Evolutionary conservation across 2,797 vertebrate genomes (phyloP).

Genomic region (Aselliscus stoliczkanus): DNA sequence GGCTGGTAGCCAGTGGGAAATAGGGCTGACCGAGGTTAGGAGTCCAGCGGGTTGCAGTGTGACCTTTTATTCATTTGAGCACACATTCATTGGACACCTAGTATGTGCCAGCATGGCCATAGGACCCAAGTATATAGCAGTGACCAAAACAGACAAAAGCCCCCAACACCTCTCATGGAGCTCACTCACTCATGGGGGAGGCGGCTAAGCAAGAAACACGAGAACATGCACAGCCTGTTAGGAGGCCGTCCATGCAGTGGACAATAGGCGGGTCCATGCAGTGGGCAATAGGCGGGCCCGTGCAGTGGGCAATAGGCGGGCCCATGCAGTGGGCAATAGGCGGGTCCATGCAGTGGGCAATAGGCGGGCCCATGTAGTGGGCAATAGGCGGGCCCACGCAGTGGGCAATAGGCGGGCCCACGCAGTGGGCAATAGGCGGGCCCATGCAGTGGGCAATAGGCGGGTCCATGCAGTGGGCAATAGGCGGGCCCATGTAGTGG

Average conservation of each 20-base stretch:
- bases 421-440: too few species aligned
- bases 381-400: too few species aligned
- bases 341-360: too few species aligned
- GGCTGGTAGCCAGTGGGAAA: accelerated
- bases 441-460: too few species aligned
- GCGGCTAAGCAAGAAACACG: background rate
- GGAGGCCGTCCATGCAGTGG: accelerated
- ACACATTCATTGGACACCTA: background rate
- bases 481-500: too few species aligned
- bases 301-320: too few species aligned
- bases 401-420: too few species aligned
- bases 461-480: too few species aligned
- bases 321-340: too few species aligned
- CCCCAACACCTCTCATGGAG: accelerated
- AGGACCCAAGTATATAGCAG: background rate
- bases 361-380: too few species aligned
- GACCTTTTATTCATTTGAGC: background rate
- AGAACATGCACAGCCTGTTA: accelerated
- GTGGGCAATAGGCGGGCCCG: too few species aligned
- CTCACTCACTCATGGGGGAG: background rate
- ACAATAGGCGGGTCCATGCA: too few species aligned
- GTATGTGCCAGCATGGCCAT: background rate
- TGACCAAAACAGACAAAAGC: background rate
- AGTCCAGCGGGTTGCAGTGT: accelerated
- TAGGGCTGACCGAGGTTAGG: background rate